A percentile compares a stretch with the other conserved stretches of the same genome.
phyloP scores from a whole-genome alignment of 1,140 invertebrate genomes.

The Tetramorium simillimum region DNA sequence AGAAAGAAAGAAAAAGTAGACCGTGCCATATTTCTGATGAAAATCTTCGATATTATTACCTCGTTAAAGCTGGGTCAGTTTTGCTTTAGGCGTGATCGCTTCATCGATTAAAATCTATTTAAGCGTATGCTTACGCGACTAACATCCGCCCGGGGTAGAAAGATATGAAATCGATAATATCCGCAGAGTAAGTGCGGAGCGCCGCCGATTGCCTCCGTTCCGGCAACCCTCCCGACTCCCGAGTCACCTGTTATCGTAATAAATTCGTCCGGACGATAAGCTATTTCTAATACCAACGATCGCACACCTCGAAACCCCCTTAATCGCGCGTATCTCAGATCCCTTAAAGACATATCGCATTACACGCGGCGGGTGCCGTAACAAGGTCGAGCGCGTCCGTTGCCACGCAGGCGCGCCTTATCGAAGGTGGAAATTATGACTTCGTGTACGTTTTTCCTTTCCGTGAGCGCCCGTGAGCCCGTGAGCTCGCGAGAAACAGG shows the following conservation, averaged over 20 bases:
- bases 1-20: background rate
- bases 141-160: conserved; percentile 38
- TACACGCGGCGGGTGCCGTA: background rate
- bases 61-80: conserved; percentile 38
- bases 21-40: background rate
- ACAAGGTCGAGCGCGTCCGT: conserved; percentile 38
- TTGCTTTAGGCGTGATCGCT: conserved; percentile 27
- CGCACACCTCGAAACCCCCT: background rate
- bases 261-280: conserved; percentile 43
- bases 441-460: conserved; percentile 32
- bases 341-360: conserved; percentile 35
- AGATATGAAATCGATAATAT: conserved; percentile 57
- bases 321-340: conserved; percentile 8
- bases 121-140: conserved; percentile 31
- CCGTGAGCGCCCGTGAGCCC: conserved; percentile 9
- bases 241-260: conserved; percentile 51
- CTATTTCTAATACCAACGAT: conserved; percentile 39
- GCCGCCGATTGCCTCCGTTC: conserved; percentile 35
- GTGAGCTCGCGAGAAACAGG: conserved; percentile 27
- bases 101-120: conserved; percentile 57
- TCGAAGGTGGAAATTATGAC: conserved; percentile 54
- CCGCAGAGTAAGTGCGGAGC: conserved; percentile 6
- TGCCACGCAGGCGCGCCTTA: conserved; percentile 27
- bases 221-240: background rate
- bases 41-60: conserved; percentile 40